These are phyloP conservation scores for Lepus oiostolus DNA, from an alignment of 2,797 vertebrate species.

Conservation along the genomic window DNA sequence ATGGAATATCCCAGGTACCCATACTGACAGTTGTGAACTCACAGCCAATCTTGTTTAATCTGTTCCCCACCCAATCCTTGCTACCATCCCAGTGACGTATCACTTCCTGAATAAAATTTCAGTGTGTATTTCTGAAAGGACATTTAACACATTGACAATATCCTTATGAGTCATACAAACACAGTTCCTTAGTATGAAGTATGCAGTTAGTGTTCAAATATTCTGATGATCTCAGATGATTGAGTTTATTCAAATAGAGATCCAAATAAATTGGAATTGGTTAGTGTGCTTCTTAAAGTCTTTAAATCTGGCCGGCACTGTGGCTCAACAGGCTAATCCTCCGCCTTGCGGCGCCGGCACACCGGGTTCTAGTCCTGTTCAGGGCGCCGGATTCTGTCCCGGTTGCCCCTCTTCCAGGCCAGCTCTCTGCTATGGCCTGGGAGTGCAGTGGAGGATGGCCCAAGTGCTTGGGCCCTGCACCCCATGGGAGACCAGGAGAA, in stretches of 20 bases:
- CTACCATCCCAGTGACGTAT: neutral
- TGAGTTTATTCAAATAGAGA: constrained; percentile 55
- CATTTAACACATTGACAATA: neutral
- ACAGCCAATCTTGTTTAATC: neutral
- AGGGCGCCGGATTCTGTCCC: too few relatives aligned
- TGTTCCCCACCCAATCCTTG: neutral
- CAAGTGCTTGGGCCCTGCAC: too few relatives aligned
- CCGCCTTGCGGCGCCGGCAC: too few relatives aligned
- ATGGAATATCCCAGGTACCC: neutral
- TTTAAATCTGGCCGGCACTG: neutral
- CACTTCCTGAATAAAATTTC: constrained; percentile 23
- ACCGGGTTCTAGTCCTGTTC: too few relatives aligned
- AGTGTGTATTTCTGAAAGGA: constrained; percentile 25
- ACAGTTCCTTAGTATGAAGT: constrained; percentile 38
- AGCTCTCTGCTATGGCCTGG: too few relatives aligned
- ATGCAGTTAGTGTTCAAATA: constrained; percentile 13
- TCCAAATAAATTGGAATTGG: constrained; percentile 29
- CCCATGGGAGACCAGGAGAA: too few relatives aligned
- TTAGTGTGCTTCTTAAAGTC: neutral
- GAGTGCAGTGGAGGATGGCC: too few relatives aligned
- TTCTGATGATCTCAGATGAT: constrained; percentile 34
- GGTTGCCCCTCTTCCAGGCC: too few relatives aligned
- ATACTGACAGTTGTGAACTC: neutral
- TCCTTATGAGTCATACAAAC: neutral
- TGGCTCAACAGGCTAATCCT: too few relatives aligned